Conservation (phyloP, 2,888 invertebrate species). For the Ceriagrion tenellum region DNA sequence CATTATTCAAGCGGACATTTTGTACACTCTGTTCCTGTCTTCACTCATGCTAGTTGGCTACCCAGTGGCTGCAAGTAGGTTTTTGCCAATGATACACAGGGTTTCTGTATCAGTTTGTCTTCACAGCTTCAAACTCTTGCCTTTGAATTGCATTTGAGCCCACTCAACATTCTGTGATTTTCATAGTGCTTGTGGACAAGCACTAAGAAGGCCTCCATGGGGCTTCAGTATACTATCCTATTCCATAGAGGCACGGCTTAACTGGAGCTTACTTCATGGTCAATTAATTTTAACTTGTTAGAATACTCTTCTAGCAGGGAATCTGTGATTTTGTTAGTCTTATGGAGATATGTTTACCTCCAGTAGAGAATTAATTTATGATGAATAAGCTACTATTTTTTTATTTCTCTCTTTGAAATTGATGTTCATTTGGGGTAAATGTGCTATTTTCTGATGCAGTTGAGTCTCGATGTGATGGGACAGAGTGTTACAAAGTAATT, state of each 20-base stretch:
- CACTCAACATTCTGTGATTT: not conserved
- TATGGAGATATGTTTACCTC: not conserved
- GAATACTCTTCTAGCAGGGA: not conserved
- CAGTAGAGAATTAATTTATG: not conserved
- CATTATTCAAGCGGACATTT: not conserved
- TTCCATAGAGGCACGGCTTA: not conserved
- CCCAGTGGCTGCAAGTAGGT: not conserved
- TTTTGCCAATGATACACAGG: not conserved
- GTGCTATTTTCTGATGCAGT: not conserved
- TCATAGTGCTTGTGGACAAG: not conserved
- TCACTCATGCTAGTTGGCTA: not conserved
- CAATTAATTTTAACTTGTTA: not conserved
- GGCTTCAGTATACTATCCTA: not conserved
- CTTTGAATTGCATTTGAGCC: not conserved
- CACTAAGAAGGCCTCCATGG: not conserved
- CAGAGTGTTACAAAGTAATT: not conserved
- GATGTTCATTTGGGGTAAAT: not conserved
- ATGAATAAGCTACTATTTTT: not conserved
- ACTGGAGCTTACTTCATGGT: not conserved
- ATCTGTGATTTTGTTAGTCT: not conserved
- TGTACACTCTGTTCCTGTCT: not conserved
- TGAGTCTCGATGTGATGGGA: not conserved
- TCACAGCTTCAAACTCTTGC: not conserved
- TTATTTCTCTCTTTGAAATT: not conserved
- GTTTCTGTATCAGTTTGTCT: not conserved